Evolutionary conservation across 2,888 invertebrate genomes (phyloP).

Genomic region (Protophormia terraenovae): DNA sequence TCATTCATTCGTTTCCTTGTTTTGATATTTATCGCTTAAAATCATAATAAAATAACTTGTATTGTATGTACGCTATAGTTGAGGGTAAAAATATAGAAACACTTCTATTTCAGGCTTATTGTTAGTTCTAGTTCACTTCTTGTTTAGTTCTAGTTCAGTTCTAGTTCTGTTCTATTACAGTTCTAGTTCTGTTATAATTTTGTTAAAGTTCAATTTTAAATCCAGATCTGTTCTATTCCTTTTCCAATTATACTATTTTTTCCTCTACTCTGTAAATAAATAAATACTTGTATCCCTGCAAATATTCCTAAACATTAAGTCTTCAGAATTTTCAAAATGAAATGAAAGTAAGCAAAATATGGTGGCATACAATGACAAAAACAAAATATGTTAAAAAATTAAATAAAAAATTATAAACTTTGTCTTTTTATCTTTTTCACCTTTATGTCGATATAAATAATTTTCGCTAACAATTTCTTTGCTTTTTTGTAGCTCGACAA

Average conservation of each 20-base stretch:
- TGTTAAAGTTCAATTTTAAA: too few relatives aligned
- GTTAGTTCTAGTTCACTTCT: too few relatives aligned
- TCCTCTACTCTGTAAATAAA: background rate
- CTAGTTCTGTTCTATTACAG: too few relatives aligned
- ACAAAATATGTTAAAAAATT: background rate
- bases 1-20: constrained; percentile 33
- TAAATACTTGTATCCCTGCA: background rate
- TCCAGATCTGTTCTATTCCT: too few relatives aligned
- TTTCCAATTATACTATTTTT: too few relatives aligned
- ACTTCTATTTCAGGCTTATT: too few relatives aligned
- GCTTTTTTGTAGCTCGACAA: background rate
- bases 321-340: constrained; percentile 27
- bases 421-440: constrained; percentile 61
- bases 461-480: constrained; percentile 20
- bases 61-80: background rate
- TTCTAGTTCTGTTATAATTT: too few relatives aligned
- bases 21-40: constrained; percentile 56
- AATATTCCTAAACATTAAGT: constrained; percentile 32
- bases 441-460: constrained; percentile 53
- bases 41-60: constrained; percentile 55
- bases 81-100: background rate
- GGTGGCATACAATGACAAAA: background rate
- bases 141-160: too few relatives aligned
- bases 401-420: constrained; percentile 38
- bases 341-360: constrained; percentile 9